Evolutionary conservation across 1,140 invertebrate genomes (phyloP), one percentile per base, ranked within the genome.

Genomic region (Trichoplusia ni): DNA sequence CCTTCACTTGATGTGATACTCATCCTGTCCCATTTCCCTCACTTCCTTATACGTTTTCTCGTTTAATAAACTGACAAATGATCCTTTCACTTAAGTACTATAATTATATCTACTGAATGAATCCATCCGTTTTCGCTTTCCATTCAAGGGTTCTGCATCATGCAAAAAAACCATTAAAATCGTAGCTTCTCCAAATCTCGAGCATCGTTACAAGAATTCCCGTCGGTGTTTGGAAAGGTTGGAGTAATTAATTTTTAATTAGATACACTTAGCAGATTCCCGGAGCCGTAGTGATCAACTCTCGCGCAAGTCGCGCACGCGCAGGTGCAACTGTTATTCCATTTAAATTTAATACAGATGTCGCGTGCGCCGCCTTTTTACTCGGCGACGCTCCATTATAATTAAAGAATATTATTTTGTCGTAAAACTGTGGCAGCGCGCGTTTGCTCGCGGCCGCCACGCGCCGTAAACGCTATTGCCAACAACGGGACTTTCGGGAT

Each of bases 331-430:
- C 69, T 54, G 70, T 80, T 82, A 77, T 82, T 86, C 75, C 79
- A 86, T 88, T 84, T 83, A 86, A 87, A 75, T 87, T 87, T 85
- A 86, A 90, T 88, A 90, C 84, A 90, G 83, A 81, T 86, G 87
- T 88, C 85, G 83, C 81, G 84, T 86, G 85, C 77, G 75, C 69
- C 75, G 79, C 82, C 73, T 88, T 84, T 87, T 86, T 86, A 84
- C 77, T 70, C 78, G 66, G 74, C 75, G 71, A 80, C 74, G 77
- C 80, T 81, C 77, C 79, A 80, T 86, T 87, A 86, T 86, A 86
- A 90, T 87, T 88, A 86, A 88, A 84, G 81, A 81, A 84, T 86
- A 86, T 84, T 88, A 88, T 87, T 86, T 86, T 81, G 77, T 83
- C 83, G 78, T 88, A 88, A 87, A 89, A 80, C 69, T 69, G 75